These are phyloP conservation scores for Phallusia fumigata DNA, from an alignment of 23 tunicate species.

Conservation along the genomic window DNA sequence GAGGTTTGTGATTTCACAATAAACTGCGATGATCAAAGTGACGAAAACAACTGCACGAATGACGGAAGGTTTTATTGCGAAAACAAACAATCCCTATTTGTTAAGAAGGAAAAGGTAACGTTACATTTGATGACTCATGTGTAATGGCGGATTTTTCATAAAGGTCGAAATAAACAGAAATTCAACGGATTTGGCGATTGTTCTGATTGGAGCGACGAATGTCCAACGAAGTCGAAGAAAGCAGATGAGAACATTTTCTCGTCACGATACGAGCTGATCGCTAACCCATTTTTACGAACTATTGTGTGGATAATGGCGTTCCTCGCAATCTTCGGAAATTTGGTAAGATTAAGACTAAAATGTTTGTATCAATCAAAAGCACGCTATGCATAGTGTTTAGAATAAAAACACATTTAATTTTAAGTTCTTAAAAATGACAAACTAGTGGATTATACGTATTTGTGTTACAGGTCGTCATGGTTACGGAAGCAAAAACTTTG, in stretches of 20 bases:
- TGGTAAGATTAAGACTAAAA: constrained; percentile 20
- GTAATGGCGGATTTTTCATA: neutral
- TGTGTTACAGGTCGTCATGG: neutral
- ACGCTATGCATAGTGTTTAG: neutral
- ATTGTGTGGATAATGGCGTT: constrained; percentile 85
- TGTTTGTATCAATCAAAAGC: neutral
- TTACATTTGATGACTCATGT: neutral
- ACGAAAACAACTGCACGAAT: constrained; percentile 70
- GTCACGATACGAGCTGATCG: constrained; percentile 68
- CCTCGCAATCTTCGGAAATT: constrained; percentile 71
- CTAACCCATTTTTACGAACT: constrained; percentile 54
- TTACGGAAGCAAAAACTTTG: constrained; percentile 2
- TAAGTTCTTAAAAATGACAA: neutral
- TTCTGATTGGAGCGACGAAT: constrained; percentile 94
- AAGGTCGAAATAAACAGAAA: constrained; percentile 23
- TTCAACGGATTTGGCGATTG: constrained; percentile 84
- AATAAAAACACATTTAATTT: neutral
- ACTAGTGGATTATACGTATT: neutral
- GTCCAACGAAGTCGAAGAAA: constrained; percentile 50
- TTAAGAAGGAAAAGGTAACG: constrained; percentile 14
- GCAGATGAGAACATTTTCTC: constrained; percentile 37
- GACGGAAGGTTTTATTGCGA: constrained; percentile 83
- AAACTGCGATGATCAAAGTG: constrained; percentile 67
- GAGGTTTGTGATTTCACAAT: constrained; percentile 57
- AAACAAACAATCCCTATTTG: constrained; percentile 39